Evolutionary conservation across 2,888 invertebrate genomes (phyloP).

Genomic region (Pterostichus madidus): DNA sequence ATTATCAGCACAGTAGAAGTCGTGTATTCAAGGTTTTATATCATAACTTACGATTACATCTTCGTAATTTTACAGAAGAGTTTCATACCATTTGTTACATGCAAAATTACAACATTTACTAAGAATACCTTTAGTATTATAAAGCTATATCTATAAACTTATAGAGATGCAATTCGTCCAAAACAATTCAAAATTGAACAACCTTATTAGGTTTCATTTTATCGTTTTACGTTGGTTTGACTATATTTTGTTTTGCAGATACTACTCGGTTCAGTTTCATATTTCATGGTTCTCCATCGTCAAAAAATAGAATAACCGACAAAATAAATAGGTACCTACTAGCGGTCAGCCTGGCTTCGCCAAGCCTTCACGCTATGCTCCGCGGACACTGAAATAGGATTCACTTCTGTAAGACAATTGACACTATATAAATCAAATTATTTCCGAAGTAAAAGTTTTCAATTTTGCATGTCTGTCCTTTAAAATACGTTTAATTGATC

Average conservation of each 20-base stretch:
- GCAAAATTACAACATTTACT: neutral
- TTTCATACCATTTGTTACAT: neutral
- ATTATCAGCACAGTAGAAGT: neutral
- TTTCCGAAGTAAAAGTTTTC: no score
- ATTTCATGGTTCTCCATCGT: conserved; percentile 56
- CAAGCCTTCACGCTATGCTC: no score
- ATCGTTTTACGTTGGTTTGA: no score
- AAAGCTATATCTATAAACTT: neutral
- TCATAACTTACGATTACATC: conserved; percentile 12
- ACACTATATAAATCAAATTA: no score
- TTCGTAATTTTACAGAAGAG: conserved; percentile 2
- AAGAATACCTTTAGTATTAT: neutral
- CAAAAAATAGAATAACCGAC: conserved; percentile 7
- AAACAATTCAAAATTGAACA: conserved; percentile 18
- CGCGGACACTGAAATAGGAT: no score
- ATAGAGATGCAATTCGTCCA: neutral
- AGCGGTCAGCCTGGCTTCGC: no score
- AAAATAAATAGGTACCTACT: no score
- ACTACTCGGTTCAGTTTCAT: conserved; percentile 55
- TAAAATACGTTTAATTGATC: no score
- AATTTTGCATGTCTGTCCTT: no score
- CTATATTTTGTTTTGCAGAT: conserved; percentile 28
- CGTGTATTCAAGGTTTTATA: conserved; percentile 1
- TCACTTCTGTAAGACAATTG: no score
- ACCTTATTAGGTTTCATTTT: neutral